Conservation (phyloP, 2,888 invertebrate genomes). For the Omphaloscelis lunosa region DNA sequence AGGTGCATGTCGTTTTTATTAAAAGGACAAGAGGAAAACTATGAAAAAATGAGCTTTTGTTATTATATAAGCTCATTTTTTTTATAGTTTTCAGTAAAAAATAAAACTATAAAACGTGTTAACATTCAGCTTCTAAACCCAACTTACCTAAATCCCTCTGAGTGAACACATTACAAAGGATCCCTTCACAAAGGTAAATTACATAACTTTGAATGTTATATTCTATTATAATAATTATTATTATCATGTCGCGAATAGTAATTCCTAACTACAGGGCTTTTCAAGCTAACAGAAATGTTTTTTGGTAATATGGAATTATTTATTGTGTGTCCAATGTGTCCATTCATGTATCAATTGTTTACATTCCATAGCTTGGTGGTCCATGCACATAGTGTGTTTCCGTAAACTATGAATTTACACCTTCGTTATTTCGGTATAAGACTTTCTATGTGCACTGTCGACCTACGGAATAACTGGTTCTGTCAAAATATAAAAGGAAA, state of each 20-base stretch:
- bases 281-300: background rate
- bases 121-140: slow-evolving; percentile 31
- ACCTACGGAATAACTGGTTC: no score
- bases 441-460: background rate
- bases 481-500: no score
- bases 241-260: background rate
- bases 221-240: slow-evolving; percentile 20
- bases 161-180: slow-evolving; percentile 41
- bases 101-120: slow-evolving; percentile 20
- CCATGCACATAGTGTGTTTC: background rate
- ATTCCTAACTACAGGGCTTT: background rate
- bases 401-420: background rate
- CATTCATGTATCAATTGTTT: slow-evolving; percentile 4
- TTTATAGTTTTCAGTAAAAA: background rate
- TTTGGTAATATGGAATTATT: background rate
- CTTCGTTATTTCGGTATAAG: background rate
- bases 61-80: no score
- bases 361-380: background rate
- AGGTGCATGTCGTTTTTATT: no score
- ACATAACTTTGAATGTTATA: slow-evolving; percentile 32
- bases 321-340: background rate
- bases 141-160: background rate
- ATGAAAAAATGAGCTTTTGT: no score
- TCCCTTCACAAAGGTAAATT: slow-evolving; percentile 28
- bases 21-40: no score